Evolutionary conservation across 2,113 vertebrate species (phyloP).

Genomic region (Albula goreensis): DNA sequence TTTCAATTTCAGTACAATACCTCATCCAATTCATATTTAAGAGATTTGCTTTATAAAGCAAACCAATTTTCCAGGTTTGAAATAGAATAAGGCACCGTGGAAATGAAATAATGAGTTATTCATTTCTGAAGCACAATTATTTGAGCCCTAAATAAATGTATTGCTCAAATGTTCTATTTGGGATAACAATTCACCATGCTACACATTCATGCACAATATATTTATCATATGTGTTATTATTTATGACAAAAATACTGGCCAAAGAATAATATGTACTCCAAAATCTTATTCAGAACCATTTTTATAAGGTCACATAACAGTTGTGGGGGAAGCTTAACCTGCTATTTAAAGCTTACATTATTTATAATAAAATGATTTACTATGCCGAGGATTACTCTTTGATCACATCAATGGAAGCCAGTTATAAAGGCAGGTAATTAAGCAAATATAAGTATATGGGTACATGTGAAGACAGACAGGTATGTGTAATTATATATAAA

Average conservation of each 20-base stretch:
- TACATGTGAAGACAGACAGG: no score
- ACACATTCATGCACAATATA: not conserved
- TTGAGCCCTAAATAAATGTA: not conserved
- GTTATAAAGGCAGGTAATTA: no score
- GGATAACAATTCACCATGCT: not conserved
- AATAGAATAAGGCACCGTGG: not conserved
- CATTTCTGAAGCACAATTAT: not conserved
- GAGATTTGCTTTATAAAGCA: not conserved
- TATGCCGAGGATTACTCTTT: no score
- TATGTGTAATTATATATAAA: no score
- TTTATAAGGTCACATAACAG: not conserved
- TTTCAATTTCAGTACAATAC: conserved; percentile 10
- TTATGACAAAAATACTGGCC: not conserved
- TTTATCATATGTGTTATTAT: not conserved
- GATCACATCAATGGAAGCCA: no score
- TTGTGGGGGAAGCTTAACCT: not conserved
- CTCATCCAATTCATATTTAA: not conserved
- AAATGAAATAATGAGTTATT: not conserved
- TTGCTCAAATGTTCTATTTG: not conserved
- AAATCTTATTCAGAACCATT: not conserved
- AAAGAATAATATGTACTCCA: not conserved
- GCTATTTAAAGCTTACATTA: not conserved
- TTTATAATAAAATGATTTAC: not conserved
- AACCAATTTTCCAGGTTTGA: not conserved
- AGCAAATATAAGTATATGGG: no score